These are phyloP conservation scores for Dunckerocampus dactyliophorus DNA, from an alignment of 2,113 vertebrate genomes.

Conservation along the genomic window DNA sequence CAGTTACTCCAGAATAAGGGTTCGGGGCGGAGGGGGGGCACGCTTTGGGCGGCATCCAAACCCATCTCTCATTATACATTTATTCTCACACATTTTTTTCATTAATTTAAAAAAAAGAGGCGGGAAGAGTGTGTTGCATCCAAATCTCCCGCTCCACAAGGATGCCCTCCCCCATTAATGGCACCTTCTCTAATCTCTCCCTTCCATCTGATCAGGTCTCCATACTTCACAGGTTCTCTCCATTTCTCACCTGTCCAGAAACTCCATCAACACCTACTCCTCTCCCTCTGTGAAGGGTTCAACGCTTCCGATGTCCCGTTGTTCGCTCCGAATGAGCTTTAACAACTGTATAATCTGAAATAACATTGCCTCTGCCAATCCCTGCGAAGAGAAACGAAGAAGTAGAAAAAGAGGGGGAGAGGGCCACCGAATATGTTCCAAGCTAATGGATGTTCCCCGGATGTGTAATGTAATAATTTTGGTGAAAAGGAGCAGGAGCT, in stretches of 20 bases:
- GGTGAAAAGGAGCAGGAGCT: conserved; percentile 54
- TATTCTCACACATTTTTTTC: conserved; percentile 37
- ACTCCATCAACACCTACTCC: conserved; percentile 69
- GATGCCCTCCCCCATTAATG: conserved; percentile 60
- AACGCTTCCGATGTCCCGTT: conserved; percentile 65
- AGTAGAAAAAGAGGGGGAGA: conserved; percentile 18
- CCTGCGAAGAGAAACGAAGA: conserved; percentile 40
- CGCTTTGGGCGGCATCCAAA: not conserved
- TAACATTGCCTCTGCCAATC: conserved; percentile 64
- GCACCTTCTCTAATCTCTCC: conserved; percentile 61
- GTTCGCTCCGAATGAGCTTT: conserved; percentile 70
- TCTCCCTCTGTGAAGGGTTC: conserved; percentile 58
- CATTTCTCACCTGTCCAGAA: conserved; percentile 68
- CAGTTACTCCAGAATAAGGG: conserved; percentile 32
- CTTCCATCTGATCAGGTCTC: conserved; percentile 67
- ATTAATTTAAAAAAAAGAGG: conserved; percentile 23
- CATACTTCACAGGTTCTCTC: conserved; percentile 59
- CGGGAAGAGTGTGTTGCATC: conserved; percentile 44
- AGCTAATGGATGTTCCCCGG: conserved; percentile 71
- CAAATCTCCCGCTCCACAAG: conserved; percentile 59
- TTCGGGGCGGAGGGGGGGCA: not conserved
- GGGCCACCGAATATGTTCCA: conserved; percentile 61
- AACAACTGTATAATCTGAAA: conserved; percentile 76
- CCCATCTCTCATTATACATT: conserved; percentile 24
- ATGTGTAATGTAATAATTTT: conserved; percentile 73